phyloP scores from a whole-genome alignment of 2,888 invertebrate species.

The Dynastes maya region DNA sequence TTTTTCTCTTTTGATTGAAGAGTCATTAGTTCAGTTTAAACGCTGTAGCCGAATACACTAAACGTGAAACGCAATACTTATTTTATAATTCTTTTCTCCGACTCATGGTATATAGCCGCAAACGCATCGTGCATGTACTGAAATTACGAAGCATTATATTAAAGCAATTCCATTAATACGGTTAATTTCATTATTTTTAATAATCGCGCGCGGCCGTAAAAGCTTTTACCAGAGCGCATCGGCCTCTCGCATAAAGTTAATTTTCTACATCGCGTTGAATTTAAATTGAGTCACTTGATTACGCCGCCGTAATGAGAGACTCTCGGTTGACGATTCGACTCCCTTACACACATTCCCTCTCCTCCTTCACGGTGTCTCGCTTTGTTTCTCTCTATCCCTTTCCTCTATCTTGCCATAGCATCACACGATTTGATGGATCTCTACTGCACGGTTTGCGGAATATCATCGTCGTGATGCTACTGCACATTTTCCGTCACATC shows the following conservation, averaged over 20 bases:
- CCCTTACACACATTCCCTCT: neutral
- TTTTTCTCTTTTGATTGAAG: no score
- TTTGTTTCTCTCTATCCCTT: neutral
- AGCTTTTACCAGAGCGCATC: slow-evolving; percentile 38
- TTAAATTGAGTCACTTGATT: slow-evolving; percentile 46
- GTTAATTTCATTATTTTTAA: slow-evolving; percentile 44
- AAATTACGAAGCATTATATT: slow-evolving; percentile 16
- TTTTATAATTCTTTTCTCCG: neutral
- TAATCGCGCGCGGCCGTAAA: slow-evolving; percentile 30
- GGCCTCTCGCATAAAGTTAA: slow-evolving; percentile 30
- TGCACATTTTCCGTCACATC: slow-evolving; percentile 40
- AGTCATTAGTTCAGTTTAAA: no score
- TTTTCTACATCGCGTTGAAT: slow-evolving; percentile 44
- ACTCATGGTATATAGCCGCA: neutral
- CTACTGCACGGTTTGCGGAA: slow-evolving; percentile 25
- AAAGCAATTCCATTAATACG: slow-evolving; percentile 22
- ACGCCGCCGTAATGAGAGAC: slow-evolving; percentile 44
- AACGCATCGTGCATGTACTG: neutral
- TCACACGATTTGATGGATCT: slow-evolving; percentile 33
- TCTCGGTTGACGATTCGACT: slow-evolving; percentile 37
- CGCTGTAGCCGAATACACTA: no score
- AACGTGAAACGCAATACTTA: no score
- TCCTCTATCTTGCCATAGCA: neutral
- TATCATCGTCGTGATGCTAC: neutral
- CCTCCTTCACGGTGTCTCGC: neutral